A percentile compares a stretch with the other conserved stretches of the same genome.
These are phyloP conservation scores for Candoia aspera DNA, from an alignment of 2,113 vertebrate species.

Conservation along the genomic window DNA sequence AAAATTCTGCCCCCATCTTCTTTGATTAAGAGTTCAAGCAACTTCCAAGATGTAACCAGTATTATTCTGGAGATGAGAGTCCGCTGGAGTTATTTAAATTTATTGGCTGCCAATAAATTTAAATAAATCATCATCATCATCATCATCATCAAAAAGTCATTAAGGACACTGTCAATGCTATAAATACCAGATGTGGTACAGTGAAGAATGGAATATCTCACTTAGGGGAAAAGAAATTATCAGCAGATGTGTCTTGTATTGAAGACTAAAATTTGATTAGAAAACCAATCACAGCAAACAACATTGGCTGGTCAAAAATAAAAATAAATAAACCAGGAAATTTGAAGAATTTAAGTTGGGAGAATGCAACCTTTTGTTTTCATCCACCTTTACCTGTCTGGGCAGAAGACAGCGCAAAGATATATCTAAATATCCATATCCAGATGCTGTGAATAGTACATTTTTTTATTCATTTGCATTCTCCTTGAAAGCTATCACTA, in stretches of 20 bases:
- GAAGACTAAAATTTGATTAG: not conserved
- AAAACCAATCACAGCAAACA: not conserved
- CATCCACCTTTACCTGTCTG: not conserved
- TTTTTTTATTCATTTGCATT: too few relatives aligned
- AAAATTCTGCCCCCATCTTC: too few relatives aligned
- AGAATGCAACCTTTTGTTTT: not conserved
- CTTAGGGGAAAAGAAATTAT: not conserved
- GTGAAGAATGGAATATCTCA: not conserved
- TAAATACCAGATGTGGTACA: not conserved
- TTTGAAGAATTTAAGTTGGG: not conserved
- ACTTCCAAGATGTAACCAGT: not conserved
- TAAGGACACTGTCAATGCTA: not conserved
- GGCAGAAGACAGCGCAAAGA: not conserved
- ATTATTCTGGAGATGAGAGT: not conserved
- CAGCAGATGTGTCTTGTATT: not conserved
- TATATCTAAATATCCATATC: not conserved
- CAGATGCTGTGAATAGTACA: too few relatives aligned
- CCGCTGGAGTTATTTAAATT: not conserved
- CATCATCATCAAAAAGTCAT: not conserved
- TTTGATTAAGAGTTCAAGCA: too few relatives aligned
- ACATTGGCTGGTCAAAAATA: not conserved
- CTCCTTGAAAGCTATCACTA: too few relatives aligned
- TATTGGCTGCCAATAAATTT: not conserved
- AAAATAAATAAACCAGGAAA: not conserved
- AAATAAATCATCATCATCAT: not conserved